Evolutionary conservation across 1,140 invertebrate genomes (phyloP), one percentile per base, ranked within the genome.

Genomic region (Philopotamus ludificatus): DNA sequence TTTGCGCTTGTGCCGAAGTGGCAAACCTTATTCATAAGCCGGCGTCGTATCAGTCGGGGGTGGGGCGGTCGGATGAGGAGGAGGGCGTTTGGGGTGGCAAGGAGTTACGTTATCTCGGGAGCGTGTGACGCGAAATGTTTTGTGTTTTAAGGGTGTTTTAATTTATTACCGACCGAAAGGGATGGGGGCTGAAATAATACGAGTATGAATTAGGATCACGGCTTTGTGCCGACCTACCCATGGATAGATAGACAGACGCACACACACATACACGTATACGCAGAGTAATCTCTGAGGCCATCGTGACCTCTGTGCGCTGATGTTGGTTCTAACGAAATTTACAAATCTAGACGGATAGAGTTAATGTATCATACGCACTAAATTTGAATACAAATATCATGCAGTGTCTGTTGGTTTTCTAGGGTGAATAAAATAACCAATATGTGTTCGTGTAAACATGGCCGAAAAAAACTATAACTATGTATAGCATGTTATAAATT

Each of bases 91-190:
- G 39, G 61, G 49, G 61, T 44, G 50, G 44, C 7, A 3, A 51
- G 55, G 55, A 55, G 65, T 34, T 12, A 66, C 68, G 60, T 70
- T 70, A 70, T 70, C 68, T 70, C 68, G 65, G 55, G 65, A 67
- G 62, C 65, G 68, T 70, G 68, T 67, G 65, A 70, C 65, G 65
- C 68, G 65, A 67, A 70, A 70, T 70, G 68, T 70, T 70, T 70
- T 70, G 68, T 70, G 68, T 70, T 70, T 70, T 70, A 70, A 70
- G 68, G 68, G 68, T 67, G 65, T 70, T 70, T 70, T 67, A 70
- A 70, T 70, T 70, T 70, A 70, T 70, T 70, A 65, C 68, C 68
- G 64, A 66, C 68, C 68, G 65, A 67, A 67, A 59, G 66, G 68
- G 62, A 63, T 58, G 65, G 55, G 68, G 68, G 65, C 18, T 65